Evolutionary conservation across 2,888 invertebrate genomes (phyloP), one percentile per base, ranked within the genome.

Genomic region (Mamestra brassicae): DNA sequence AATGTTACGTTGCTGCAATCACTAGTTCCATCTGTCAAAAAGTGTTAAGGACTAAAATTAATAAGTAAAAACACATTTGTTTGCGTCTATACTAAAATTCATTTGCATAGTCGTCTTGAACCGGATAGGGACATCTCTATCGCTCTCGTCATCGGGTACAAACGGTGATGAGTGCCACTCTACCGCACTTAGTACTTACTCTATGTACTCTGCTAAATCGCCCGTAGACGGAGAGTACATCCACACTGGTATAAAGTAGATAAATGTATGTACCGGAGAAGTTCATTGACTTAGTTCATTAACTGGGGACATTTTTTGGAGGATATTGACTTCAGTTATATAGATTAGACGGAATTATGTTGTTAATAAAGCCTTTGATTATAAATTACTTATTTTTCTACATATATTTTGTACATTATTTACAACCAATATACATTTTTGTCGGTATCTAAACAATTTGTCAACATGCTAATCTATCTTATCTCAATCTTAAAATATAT

Each of bases 141-240:
- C 70, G 80, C 78, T 78, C 74, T 85, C 70, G 78, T 78, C 80
- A 84, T 81, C 61, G 85, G 38, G 74, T 69, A 69, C 73, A 73
- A 81, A 81, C 78, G 78, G 73, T 80, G 74, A 79, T 77, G 76
- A 72, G 78, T 83, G 65, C 70, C 79, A 76, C 85, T 81, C 79
- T 79, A 73, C 58, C 58, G 73, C 76, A 72, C 66, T 75, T 63
- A 78, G 70, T 72, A 61, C 74, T 62, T 72, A 61, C 74, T 62
- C 72, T 67, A 68, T 76, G 80, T 85, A 84, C 87, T 87, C 72
- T 65, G 70, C 61, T 80, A 79, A 86, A 86, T 85, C 78, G 75
- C 63, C 66, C 80, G 67, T 68, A 62, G 50, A 70, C 45, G 36
- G 34, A 60, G 52, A 64, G 70, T 71, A 84, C 69, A 71, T 72